Evolutionary conservation across 2,113 vertebrate genomes (phyloP), one percentile per base, ranked within the genome.

Genomic region (Rhombomys opimus): DNA sequence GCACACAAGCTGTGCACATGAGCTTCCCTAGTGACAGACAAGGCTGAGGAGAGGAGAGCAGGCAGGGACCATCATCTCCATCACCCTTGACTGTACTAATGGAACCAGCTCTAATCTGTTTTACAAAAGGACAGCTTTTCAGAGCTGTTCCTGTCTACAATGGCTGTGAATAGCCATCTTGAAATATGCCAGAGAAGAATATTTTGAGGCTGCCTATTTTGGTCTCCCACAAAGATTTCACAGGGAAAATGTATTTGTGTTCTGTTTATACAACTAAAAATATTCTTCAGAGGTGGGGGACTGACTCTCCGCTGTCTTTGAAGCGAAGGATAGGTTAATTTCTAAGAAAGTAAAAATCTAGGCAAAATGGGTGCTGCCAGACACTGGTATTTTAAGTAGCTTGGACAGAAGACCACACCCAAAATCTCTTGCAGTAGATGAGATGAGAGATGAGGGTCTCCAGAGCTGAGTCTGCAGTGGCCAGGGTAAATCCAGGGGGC

Each of bases 161-260:
- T 81, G 52, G 77, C 94, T 95, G 75, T 81, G 89, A 88, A 92
- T 92, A 92, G 72, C 89, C 94, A 87, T 88, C 82, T 81, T 54
- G 67, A 87, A 92, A 92, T 81, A 81, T 88, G 84, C 89, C 84
- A 35, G 17, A 81, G 63, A 59, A 59, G 70, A 87, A 81, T 87
- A 95, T 95, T 95, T 87, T 81, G 75, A 91, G 82, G 59, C 38
- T 25, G 82, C 52, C 65, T 95, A 95, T 95, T 95, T 88, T 65
- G 65, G 84, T 95, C 54, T 91, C 70, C 82, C 67, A 54, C 54
- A 7, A 76, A 63, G 38, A 73, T 87, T 77, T 91, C 59, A 52
- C 82, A 70, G 85, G 95, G 75, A 91, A 95, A 70, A 86, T 32
- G 12, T 65, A 57, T 90, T 30, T 94, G 10, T 70, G 59, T 72